Percentiles rank a stretch among this genome's conserved stretches.
Evolutionary conservation across 1,140 invertebrate species (phyloP).

Genomic region (Macrosteles quadrilineatus): DNA sequence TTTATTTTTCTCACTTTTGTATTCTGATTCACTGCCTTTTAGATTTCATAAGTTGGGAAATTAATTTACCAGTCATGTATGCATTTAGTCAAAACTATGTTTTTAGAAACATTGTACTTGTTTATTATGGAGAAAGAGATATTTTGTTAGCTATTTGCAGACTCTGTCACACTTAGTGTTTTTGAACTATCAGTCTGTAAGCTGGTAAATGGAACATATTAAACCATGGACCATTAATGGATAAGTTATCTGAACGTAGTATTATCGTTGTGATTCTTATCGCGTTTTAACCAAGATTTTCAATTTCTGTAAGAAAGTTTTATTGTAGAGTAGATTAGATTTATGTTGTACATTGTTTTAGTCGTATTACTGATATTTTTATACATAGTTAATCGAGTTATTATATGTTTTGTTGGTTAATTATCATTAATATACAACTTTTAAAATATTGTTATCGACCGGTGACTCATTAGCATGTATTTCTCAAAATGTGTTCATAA

Average conservation of each 20-base stretch:
- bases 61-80: neutral
- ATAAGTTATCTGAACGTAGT: constrained; percentile 3
- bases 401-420: constrained; percentile 9
- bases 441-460: constrained; percentile 8
- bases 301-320: neutral
- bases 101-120: neutral
- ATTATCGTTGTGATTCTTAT: constrained; percentile 11
- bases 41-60: neutral
- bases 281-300: neutral
- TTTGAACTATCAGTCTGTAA: neutral
- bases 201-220: neutral
- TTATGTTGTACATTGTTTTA: constrained; percentile 14
- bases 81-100: neutral
- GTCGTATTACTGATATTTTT: constrained; percentile 21
- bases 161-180: too few relatives aligned
- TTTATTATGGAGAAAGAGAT: too few relatives aligned
- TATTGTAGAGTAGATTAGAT: constrained; percentile 10
- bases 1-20: neutral
- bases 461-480: neutral
- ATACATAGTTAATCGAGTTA: neutral
- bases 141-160: too few relatives aligned
- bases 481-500: neutral
- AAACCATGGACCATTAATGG: neutral
- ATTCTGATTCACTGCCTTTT: neutral
- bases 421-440: neutral